Conservation (phyloP, 2,888 invertebrate genomes). For the Diloba caeruleocephala region DNA sequence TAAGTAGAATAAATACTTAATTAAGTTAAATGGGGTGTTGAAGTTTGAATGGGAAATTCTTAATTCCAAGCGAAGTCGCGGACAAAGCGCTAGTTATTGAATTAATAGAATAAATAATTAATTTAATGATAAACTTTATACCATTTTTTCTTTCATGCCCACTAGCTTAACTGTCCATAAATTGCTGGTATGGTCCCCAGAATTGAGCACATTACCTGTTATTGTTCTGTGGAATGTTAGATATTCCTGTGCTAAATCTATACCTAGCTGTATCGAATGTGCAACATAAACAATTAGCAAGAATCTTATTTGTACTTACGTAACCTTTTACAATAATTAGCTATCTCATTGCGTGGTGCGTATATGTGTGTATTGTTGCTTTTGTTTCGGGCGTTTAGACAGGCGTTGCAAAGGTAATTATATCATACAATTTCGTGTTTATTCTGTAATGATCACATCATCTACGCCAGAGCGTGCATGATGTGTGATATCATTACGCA, state of each 20-base stretch:
- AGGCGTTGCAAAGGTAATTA: slow-evolving; percentile 50
- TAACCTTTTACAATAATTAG: slow-evolving; percentile 33
- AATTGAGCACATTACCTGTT: slow-evolving; percentile 4
- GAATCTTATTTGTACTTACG: slow-evolving; percentile 32
- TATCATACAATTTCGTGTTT: slow-evolving; percentile 61
- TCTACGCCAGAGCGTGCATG: too few relatives aligned
- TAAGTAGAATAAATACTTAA: too few relatives aligned
- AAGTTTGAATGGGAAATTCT: too few relatives aligned
- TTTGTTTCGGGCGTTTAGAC: slow-evolving; percentile 42
- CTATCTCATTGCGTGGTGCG: slow-evolving; percentile 40
- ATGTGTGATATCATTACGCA: too few relatives aligned
- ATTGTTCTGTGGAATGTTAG: slow-evolving; percentile 42
- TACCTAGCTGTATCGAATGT: slow-evolving; percentile 49
- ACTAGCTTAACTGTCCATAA: too few relatives aligned
- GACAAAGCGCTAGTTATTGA: too few relatives aligned
- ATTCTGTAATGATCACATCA: slow-evolving; percentile 64
- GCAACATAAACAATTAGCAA: slow-evolving; percentile 35
- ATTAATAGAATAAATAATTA: too few relatives aligned
- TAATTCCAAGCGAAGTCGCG: too few relatives aligned
- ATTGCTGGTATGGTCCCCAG: too few relatives aligned
- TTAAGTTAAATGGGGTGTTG: too few relatives aligned
- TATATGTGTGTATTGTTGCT: slow-evolving; percentile 29
- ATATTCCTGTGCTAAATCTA: slow-evolving; percentile 42
- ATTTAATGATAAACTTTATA: too few relatives aligned
- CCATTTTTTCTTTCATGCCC: too few relatives aligned